Evolutionary conservation across 2,888 invertebrate genomes (phyloP).

Genomic region (Allophyes oxyacanthae): DNA sequence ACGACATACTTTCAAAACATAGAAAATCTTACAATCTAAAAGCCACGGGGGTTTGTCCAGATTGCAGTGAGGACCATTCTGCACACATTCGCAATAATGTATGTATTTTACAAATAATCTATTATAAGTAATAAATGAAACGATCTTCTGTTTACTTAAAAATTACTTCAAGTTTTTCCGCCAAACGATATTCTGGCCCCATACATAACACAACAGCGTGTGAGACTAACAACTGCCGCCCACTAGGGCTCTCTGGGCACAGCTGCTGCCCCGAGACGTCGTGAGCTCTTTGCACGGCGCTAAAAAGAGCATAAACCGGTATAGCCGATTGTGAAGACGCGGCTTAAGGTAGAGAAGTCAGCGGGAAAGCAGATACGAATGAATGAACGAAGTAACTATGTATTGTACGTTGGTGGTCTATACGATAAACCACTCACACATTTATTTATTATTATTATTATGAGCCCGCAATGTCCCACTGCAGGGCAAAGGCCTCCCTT

Average conservation of each 20-base stretch:
- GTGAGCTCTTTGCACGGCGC: constrained; percentile 79
- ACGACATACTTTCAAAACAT: too few species aligned
- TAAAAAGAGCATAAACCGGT: constrained; percentile 85
- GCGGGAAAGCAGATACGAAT: constrained; percentile 27
- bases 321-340: constrained; percentile 72
- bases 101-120: too few species aligned
- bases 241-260: constrained; percentile 59
- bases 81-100: too few species aligned
- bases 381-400: background rate
- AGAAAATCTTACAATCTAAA: too few species aligned
- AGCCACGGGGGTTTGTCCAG: too few species aligned
- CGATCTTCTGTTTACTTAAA: background rate
- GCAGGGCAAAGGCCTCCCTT: too few species aligned
- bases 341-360: constrained; percentile 45
- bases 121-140: too few species aligned
- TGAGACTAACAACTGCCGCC: constrained; percentile 43
- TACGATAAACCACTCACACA: too few species aligned
- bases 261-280: constrained; percentile 72
- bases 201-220: constrained; percentile 40
- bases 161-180: background rate
- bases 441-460: too few species aligned
- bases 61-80: too few species aligned
- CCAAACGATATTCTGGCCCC: constrained; percentile 17
- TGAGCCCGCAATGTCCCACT: too few species aligned
- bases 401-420: too few species aligned